phyloP scores from a whole-genome alignment of 2,113 vertebrate species.

The Tringa solitaria region DNA sequence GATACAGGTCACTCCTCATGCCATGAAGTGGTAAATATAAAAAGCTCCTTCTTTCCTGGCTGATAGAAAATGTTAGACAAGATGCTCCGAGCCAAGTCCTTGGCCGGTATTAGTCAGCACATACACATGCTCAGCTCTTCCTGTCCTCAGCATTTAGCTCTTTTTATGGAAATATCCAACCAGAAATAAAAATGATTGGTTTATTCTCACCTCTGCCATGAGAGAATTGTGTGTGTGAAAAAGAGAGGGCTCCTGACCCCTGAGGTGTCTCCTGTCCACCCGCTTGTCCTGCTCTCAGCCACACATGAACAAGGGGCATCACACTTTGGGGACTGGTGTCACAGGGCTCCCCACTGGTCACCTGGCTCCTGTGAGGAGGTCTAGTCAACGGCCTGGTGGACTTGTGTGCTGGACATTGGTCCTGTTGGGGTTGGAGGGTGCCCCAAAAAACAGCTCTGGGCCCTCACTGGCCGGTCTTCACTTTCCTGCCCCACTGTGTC shows the following conservation, averaged over 20 bases:
- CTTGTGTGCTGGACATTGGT: accelerated
- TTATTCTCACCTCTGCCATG: neutral
- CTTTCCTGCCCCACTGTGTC: neutral
- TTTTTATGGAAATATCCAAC: neutral
- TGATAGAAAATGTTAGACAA: neutral
- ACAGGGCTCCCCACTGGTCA: too few species aligned
- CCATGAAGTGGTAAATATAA: neutral
- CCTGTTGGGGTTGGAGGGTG: neutral
- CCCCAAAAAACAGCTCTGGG: neutral
- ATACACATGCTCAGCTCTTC: neutral
- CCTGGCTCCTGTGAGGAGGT: neutral
- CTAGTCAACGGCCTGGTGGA: accelerated
- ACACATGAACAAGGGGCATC: accelerated
- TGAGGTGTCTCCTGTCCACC: accelerated
- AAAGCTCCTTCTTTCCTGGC: neutral
- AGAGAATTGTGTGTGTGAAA: neutral
- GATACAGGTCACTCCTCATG: neutral
- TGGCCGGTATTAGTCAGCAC: neutral
- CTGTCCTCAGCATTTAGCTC: neutral
- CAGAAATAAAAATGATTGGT: neutral
- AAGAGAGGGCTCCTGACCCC: neutral
- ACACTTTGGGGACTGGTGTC: neutral
- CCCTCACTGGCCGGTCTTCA: neutral
- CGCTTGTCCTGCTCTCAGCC: neutral
- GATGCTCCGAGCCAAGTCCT: neutral